phyloP scores from a whole-genome alignment of 2,797 vertebrate species.

The Orientallactaga sibirica region DNA sequence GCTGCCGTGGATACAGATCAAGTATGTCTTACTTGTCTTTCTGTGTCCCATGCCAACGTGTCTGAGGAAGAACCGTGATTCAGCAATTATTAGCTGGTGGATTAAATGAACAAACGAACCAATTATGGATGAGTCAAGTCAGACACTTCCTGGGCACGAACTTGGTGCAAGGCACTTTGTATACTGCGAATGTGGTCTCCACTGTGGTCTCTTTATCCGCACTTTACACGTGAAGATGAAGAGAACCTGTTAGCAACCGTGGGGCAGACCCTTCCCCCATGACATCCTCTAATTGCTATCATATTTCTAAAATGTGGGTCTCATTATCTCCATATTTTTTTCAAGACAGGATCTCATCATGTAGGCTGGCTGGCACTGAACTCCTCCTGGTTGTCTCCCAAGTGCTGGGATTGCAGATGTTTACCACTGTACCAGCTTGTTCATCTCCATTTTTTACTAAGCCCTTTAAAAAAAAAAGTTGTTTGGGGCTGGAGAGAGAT shows the following conservation, averaged over 20 bases:
- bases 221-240: neutral
- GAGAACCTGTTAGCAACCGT: neutral
- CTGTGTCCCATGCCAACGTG: neutral
- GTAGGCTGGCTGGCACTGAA: neutral
- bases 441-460: neutral
- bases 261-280: neutral
- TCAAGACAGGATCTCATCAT: neutral
- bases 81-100: slow-evolving; percentile 28
- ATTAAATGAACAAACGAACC: slow-evolving; percentile 31
- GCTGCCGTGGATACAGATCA: neutral
- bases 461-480: too few relatives aligned
- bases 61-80: neutral
- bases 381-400: neutral
- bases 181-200: too few relatives aligned
- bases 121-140: slow-evolving; percentile 6
- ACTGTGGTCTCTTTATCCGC: neutral
- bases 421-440: too few relatives aligned
- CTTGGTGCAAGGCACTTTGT: neutral
- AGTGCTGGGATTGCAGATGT: neutral
- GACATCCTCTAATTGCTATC: neutral
- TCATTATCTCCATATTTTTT: neutral
- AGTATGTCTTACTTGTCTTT: neutral
- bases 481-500: too few relatives aligned
- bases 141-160: slow-evolving; percentile 35
- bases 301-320: neutral